A percentile compares a stretch with the other conserved stretches of the same genome.
phyloP scores from a whole-genome alignment of 2,888 invertebrate genomes.

The Gymnosoma rotundatum region DNA sequence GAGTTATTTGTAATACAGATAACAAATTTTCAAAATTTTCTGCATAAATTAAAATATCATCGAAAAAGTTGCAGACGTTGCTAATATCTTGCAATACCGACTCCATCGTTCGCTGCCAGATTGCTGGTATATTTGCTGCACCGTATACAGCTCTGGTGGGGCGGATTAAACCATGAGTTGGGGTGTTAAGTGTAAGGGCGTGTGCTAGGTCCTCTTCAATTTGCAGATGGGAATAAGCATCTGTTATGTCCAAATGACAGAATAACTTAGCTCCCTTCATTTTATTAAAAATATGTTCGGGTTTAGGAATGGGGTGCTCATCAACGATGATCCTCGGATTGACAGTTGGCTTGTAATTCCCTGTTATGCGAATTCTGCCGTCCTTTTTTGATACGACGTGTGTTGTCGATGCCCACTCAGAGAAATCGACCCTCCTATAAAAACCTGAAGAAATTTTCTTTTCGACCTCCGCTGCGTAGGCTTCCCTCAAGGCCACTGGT shows the following conservation, averaged over 20 bases:
- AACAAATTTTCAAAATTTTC: conserved; percentile 13
- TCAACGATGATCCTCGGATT: conserved; percentile 37
- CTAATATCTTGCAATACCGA: too few relatives aligned
- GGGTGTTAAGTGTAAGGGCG: conserved; percentile 45
- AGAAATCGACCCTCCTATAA: background rate
- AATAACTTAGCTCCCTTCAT: conserved; percentile 35
- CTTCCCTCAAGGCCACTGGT: background rate
- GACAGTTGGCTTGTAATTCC: conserved; percentile 32
- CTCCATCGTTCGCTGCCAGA: conserved; percentile 43
- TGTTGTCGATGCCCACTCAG: conserved; percentile 20
- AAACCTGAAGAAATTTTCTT: background rate
- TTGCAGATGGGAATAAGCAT: conserved; percentile 44
- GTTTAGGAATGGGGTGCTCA: conserved; percentile 37
- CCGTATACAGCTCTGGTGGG: conserved; percentile 33
- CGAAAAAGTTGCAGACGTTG: background rate
- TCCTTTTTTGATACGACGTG: conserved; percentile 22
- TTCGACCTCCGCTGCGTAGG: background rate
- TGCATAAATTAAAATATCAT: conserved; percentile 36
- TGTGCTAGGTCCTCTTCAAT: conserved; percentile 31
- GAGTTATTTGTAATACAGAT: background rate
- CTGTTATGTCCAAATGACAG: conserved; percentile 45
- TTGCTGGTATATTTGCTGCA: conserved; percentile 31
- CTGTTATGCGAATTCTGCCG: conserved; percentile 32
- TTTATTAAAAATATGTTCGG: conserved; percentile 42
- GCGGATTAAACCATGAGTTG: conserved; percentile 30